These are phyloP conservation scores for Dendrolimus pini DNA, from an alignment of 2,888 invertebrate genomes.

Conservation along the genomic window DNA sequence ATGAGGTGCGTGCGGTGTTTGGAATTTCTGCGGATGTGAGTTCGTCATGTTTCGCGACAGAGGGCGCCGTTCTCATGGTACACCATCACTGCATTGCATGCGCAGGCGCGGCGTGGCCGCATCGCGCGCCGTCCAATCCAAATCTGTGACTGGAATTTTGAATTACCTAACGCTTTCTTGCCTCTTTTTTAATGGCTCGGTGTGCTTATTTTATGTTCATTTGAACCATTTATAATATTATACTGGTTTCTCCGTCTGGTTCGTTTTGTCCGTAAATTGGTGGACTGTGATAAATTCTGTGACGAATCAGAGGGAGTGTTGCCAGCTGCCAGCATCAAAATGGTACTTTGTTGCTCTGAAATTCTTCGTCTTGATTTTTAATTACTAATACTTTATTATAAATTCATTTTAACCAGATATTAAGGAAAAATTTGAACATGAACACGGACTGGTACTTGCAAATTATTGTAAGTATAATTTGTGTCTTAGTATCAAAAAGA, in stretches of 20 bases:
- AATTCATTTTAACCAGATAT: background rate
- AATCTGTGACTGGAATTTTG: slow-evolving; percentile 70
- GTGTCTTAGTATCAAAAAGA: too few relatives aligned
- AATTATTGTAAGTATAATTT: background rate
- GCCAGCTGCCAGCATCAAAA: background rate
- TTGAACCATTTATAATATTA: slow-evolving; percentile 18
- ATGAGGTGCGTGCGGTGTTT: background rate
- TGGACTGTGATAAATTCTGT: background rate
- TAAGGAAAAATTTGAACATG: background rate
- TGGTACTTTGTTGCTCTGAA: background rate
- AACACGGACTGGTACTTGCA: background rate
- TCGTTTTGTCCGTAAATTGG: background rate
- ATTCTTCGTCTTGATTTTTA: background rate
- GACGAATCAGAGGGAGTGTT: background rate
- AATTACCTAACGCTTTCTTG: slow-evolving; percentile 63
- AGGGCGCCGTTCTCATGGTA: background rate
- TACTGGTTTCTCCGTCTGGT: slow-evolving; percentile 3
- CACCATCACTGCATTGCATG: slow-evolving; percentile 15
- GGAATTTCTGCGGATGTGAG: background rate
- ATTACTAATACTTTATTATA: too few relatives aligned
- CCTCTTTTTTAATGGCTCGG: slow-evolving; percentile 69
- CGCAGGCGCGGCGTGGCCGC: slow-evolving; percentile 7
- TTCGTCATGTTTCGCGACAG: background rate
- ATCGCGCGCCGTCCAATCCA: slow-evolving; percentile 14
- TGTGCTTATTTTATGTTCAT: slow-evolving; percentile 64